phyloP scores from a whole-genome alignment of 2,888 invertebrate genomes.

The Dolomedes plantarius region DNA sequence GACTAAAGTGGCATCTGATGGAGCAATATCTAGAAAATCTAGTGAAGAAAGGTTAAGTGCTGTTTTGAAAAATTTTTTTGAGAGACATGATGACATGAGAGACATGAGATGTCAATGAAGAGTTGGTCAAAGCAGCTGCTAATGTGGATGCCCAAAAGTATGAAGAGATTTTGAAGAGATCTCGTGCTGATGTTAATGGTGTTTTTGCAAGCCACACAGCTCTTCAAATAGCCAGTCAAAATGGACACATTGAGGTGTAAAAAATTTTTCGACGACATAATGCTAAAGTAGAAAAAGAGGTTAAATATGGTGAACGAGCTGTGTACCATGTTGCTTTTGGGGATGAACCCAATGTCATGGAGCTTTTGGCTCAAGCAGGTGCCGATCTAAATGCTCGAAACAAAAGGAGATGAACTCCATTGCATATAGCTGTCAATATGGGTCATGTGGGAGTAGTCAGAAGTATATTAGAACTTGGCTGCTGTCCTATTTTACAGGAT shows the following conservation, averaged over 20 bases:
- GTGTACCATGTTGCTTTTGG: slow-evolving; percentile 99
- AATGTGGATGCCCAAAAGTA: slow-evolving; percentile 90
- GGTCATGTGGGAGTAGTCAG: too few species aligned
- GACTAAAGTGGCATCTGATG: slow-evolving; percentile 92
- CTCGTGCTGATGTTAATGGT: slow-evolving; percentile 83
- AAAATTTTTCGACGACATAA: slow-evolving; percentile 88
- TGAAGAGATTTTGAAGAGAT: slow-evolving; percentile 78
- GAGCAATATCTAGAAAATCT: slow-evolving; percentile 86
- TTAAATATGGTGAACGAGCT: slow-evolving; percentile 95
- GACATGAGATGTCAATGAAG: slow-evolving; percentile 96
- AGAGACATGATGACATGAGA: slow-evolving; percentile 95
- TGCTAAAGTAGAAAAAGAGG: slow-evolving; percentile 94
- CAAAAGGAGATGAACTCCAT: slow-evolving; percentile 94
- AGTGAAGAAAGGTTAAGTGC: slow-evolving; percentile 93
- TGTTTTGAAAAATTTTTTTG: slow-evolving; percentile 94
- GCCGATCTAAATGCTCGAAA: slow-evolving; percentile 97
- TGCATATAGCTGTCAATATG: slow-evolving; percentile 98
- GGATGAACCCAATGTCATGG: slow-evolving; percentile 95
- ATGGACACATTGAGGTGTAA: slow-evolving; percentile 96
- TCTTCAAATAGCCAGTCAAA: slow-evolving; percentile 94
- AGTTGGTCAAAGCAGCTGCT: slow-evolving; percentile 96
- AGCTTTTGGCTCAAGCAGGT: slow-evolving; percentile 84
- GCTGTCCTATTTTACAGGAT: slow-evolving; percentile 97
- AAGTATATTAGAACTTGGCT: slow-evolving; percentile 93
- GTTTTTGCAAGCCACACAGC: slow-evolving; percentile 91